Evolutionary conservation across 2,113 vertebrate genomes (phyloP).

Genomic region (Callocephalon fimbriatum): DNA sequence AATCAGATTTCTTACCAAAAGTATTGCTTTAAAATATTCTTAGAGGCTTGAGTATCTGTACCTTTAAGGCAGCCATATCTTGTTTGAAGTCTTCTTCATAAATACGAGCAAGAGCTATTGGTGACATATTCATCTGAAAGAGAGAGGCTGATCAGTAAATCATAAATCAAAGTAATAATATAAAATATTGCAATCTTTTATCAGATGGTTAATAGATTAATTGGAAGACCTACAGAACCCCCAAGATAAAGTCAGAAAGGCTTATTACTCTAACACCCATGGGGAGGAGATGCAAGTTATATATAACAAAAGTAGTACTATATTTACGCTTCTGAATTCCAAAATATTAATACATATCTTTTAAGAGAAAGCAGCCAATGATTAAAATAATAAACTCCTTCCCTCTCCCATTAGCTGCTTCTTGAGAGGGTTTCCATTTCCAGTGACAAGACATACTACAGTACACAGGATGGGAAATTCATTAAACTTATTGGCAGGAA

Average conservation of each 20-base stretch:
- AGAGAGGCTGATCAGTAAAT: background rate
- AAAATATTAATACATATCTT: background rate
- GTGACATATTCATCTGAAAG: conserved; percentile 84
- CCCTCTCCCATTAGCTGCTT: background rate
- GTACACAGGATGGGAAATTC: background rate
- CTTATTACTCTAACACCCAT: conserved; percentile 12
- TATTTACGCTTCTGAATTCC: background rate
- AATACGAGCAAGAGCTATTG: conserved; percentile 79
- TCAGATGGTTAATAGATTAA: conserved; percentile 12
- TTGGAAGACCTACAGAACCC: background rate
- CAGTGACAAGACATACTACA: background rate
- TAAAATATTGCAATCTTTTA: conserved; percentile 32
- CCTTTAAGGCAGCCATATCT: conserved; percentile 92
- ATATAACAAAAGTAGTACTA: background rate
- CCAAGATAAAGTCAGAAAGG: background rate
- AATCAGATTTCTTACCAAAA: background rate
- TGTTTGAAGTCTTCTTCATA: conserved; percentile 95
- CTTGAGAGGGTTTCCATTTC: background rate
- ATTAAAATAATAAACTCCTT: conserved; percentile 17
- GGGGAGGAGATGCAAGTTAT: background rate
- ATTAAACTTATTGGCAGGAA: background rate
- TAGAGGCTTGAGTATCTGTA: conserved; percentile 45
- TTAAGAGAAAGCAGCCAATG: background rate
- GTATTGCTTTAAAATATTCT: background rate
- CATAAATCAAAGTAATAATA: conserved; percentile 14